Evolutionary conservation across 1,140 invertebrate genomes (phyloP).

Genomic region (Stegodyphus mimosarum): DNA sequence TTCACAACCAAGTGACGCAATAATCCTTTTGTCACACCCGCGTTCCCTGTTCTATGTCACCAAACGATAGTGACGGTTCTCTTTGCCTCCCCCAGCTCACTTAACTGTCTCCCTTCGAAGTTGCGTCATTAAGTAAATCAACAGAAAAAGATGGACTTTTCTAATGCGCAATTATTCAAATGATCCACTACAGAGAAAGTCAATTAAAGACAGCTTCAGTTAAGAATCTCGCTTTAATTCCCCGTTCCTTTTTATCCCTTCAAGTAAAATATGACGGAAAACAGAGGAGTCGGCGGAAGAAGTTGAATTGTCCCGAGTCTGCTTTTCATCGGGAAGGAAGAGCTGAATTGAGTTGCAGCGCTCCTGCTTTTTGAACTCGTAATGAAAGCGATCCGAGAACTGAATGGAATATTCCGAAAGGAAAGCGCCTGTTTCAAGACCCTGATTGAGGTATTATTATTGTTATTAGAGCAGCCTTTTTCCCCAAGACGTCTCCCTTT

Average conservation of each 20-base stretch:
- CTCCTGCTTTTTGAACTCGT: conserved; percentile 56
- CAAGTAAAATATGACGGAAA: conserved; percentile 53
- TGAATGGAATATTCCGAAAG: conserved; percentile 42
- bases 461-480: conserved; percentile 43
- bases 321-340: conserved; percentile 37
- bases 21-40: conserved; percentile 58
- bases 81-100: not conserved
- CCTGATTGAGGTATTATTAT: conserved; percentile 57
- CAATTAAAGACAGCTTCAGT: conserved; percentile 50
- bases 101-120: not conserved
- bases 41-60: conserved; percentile 49
- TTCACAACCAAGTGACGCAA: conserved; percentile 40
- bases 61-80: conserved; percentile 41
- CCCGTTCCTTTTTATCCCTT: not conserved
- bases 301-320: conserved; percentile 54
- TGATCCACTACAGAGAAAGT: conserved; percentile 53
- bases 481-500: conserved; percentile 17
- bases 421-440: conserved; percentile 38
- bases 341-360: conserved; percentile 46
- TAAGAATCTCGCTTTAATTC: conserved; percentile 23
- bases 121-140: conserved; percentile 51
- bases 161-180: conserved; percentile 56
- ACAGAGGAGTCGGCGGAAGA: conserved; percentile 36
- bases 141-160: conserved; percentile 47
- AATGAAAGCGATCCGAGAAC: conserved; percentile 17